phyloP scores from a whole-genome alignment of 2,113 vertebrate genomes.

The Corynorhinus townsendii region DNA sequence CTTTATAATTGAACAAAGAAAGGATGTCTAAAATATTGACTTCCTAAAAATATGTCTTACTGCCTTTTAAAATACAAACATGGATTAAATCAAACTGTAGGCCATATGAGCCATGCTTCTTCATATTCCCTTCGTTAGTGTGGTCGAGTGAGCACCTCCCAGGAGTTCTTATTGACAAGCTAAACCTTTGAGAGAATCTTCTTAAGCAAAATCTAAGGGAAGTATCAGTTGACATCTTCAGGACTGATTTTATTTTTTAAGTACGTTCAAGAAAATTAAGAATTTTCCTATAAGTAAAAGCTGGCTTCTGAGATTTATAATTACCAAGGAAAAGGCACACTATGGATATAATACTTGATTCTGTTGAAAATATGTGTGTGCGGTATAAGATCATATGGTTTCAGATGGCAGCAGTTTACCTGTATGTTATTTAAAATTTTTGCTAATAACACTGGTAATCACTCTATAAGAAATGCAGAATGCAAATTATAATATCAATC shows the following conservation, averaged over 20 bases:
- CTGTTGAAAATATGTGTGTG: background rate
- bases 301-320: background rate
- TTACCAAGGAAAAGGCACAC: background rate
- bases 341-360: background rate
- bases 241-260: background rate
- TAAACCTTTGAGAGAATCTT: background rate
- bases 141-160: background rate
- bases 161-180: background rate
- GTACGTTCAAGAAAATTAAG: background rate
- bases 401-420: background rate
- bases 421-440: background rate
- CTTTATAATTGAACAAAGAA: background rate
- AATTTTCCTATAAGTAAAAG: background rate
- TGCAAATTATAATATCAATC: background rate
- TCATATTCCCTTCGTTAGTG: background rate
- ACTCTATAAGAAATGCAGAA: background rate
- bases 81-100: background rate
- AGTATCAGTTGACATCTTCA: background rate
- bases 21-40: background rate
- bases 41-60: background rate
- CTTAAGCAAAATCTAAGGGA: background rate
- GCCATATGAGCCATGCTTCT: background rate
- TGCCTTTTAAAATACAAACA: background rate
- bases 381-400: background rate
- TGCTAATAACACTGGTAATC: background rate